phyloP scores from a whole-genome alignment of 2,797 vertebrate genomes.

The Pantherophis alleghaniensis region DNA sequence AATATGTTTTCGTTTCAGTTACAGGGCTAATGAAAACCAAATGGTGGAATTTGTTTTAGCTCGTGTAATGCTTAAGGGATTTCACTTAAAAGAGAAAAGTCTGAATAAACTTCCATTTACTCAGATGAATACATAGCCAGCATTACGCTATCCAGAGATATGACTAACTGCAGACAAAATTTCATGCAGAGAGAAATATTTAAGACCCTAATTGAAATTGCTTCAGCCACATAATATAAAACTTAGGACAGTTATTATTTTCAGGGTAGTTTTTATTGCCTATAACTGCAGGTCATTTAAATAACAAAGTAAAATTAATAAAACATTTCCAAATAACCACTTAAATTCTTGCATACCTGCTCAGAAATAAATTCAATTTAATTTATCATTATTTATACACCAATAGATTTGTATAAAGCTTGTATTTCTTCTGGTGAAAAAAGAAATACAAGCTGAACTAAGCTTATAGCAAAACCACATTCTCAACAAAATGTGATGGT shows the following conservation, averaged over 20 bases:
- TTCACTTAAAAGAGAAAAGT: constrained; percentile 62
- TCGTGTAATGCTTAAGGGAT: constrained; percentile 65
- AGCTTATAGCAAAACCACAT: constrained; percentile 5
- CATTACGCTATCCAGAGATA: constrained; percentile 39
- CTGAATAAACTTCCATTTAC: constrained; percentile 58
- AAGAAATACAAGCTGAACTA: neutral
- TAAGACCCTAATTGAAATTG: constrained; percentile 21
- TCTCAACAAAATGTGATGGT: constrained; percentile 67
- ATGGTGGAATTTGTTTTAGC: constrained; percentile 72
- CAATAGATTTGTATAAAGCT: neutral
- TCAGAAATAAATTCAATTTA: neutral
- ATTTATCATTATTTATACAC: neutral
- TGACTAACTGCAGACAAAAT: constrained; percentile 44
- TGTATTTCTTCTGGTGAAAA: neutral
- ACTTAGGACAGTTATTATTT: constrained; percentile 47
- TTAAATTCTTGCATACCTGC: neutral
- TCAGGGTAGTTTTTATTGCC: constrained; percentile 19
- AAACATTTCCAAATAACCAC: neutral
- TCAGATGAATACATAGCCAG: constrained; percentile 50
- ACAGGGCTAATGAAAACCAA: constrained; percentile 75
- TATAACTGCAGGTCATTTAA: constrained; percentile 15
- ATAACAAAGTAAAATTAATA: neutral
- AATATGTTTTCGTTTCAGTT: constrained; percentile 77
- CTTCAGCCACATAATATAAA: constrained; percentile 55
- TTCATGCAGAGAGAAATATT: constrained; percentile 46